Evolutionary conservation across 2,113 vertebrate species (phyloP).

Genomic region (Barnardius zonarius): DNA sequence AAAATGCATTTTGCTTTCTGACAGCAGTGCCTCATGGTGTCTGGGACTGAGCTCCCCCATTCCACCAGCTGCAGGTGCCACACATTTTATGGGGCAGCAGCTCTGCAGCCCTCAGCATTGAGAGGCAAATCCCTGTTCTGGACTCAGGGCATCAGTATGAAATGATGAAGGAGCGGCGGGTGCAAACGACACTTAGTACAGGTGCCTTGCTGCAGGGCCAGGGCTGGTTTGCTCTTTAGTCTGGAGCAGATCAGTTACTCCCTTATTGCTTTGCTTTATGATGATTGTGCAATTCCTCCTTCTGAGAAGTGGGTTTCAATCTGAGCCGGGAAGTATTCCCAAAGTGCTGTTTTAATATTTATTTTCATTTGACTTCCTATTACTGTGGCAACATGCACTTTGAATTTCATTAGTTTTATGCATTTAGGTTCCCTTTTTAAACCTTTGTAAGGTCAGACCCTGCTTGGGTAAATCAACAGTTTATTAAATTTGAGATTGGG

Average conservation of each 20-base stretch:
- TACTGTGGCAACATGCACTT: constrained; percentile 52
- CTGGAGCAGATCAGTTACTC: neutral
- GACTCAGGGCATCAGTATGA: neutral
- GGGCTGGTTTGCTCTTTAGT: neutral
- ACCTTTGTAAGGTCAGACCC: constrained; percentile 54
- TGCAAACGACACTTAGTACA: neutral
- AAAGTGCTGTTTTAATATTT: constrained; percentile 63
- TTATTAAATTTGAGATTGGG: constrained; percentile 29
- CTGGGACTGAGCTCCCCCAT: neutral
- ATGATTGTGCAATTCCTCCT: neutral
- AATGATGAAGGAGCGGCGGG: neutral
- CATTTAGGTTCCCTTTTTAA: constrained; percentile 49
- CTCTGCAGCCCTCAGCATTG: neutral
- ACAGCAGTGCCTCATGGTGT: neutral
- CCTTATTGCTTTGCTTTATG: neutral
- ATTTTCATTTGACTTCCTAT: constrained; percentile 25
- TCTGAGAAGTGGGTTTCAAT: constrained; percentile 18
- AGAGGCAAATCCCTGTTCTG: neutral
- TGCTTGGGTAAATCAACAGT: constrained; percentile 44
- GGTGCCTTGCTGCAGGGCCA: neutral
- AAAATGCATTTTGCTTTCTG: neutral
- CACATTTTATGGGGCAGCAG: neutral
- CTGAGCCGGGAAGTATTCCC: constrained; percentile 17
- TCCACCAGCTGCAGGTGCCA: neutral
- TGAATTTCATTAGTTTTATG: constrained; percentile 66